Percentiles rank a stretch among this genome's conserved stretches.
Evolutionary conservation across 2,113 vertebrate genomes (phyloP).

Genomic region (Oreotrochilus melanogaster): DNA sequence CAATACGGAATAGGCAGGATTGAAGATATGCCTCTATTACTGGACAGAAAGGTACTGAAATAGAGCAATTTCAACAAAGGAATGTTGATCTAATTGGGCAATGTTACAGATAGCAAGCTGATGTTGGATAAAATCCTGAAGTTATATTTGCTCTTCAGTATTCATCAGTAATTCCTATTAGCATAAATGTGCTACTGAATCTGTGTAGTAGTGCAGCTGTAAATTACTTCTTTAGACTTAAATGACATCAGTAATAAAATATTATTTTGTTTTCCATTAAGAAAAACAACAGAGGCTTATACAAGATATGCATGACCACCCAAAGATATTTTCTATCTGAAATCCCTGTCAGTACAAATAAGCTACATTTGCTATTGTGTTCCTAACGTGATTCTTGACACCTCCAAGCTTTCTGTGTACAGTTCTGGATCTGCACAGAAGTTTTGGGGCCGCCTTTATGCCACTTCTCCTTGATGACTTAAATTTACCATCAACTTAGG

Average conservation of each 20-base stretch:
- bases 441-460: not conserved
- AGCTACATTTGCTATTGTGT: not conserved
- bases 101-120: not conserved
- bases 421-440: not conserved
- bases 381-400: accelerated
- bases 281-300: not conserved
- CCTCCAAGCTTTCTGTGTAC: not conserved
- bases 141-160: slow-evolving; percentile 6
- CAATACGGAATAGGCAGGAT: not conserved
- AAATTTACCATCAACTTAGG: not conserved
- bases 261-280: slow-evolving; percentile 16
- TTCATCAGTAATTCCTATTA: slow-evolving; percentile 20
- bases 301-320: not conserved
- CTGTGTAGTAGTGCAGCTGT: slow-evolving; percentile 12
- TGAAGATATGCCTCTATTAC: not conserved
- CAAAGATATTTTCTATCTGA: not conserved
- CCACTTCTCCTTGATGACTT: not conserved
- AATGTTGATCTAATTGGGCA: not conserved
- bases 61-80: not conserved
- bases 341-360: not conserved
- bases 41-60: slow-evolving; percentile 5
- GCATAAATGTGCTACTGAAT: slow-evolving; percentile 31
- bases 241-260: slow-evolving; percentile 21
- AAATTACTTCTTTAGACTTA: not conserved
- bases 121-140: slow-evolving; percentile 42